Conservation (phyloP, 2,888 invertebrate species). For the Drosophila limbata region DNA sequence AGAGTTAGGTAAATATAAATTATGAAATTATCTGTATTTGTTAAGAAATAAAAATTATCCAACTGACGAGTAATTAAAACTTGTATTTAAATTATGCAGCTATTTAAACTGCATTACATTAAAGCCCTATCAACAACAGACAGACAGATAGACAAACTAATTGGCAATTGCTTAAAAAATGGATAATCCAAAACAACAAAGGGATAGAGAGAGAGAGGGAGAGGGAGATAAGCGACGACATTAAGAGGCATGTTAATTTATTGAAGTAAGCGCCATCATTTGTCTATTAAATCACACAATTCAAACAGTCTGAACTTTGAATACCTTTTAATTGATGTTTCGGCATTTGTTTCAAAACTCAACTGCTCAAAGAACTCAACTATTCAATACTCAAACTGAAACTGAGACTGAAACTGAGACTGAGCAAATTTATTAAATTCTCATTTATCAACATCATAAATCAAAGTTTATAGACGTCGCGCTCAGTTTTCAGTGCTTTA, state of each 20-base stretch:
- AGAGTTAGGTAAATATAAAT: background rate
- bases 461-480: constrained; percentile 48
- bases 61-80: background rate
- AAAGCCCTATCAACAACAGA: background rate
- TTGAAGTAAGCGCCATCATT: constrained; percentile 75
- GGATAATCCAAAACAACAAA: constrained; percentile 1
- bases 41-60: background rate
- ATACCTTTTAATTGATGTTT: constrained; percentile 65
- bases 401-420: constrained; percentile 24
- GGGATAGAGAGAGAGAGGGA: constrained; percentile 29
- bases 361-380: constrained; percentile 23
- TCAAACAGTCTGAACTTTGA: constrained; percentile 20
- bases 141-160: constrained; percentile 27
- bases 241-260: constrained; percentile 66
- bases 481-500: constrained; percentile 30
- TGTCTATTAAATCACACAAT: constrained; percentile 50
- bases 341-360: constrained; percentile 16
- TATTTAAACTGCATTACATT: background rate
- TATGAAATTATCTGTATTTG: too few relatives aligned
- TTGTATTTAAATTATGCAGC: background rate
- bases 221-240: constrained; percentile 36
- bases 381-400: constrained; percentile 31
- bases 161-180: constrained; percentile 35
- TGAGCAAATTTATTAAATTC: constrained; percentile 79
- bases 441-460: constrained; percentile 80